phyloP scores from a whole-genome alignment of 2,888 invertebrate genomes.

The Hoplodrina blanda region DNA sequence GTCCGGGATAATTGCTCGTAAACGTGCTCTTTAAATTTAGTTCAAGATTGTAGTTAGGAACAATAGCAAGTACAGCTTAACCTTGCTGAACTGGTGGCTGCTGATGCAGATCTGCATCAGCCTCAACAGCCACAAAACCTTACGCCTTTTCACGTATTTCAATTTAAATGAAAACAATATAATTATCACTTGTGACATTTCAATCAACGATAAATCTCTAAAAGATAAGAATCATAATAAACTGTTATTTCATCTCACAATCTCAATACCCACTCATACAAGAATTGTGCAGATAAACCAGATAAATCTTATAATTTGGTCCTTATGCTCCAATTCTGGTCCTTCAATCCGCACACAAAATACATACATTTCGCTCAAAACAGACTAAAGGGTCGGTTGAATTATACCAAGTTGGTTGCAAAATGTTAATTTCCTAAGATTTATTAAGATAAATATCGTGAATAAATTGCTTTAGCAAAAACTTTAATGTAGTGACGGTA shows the following conservation, averaged over 20 bases:
- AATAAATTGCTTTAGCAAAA: constrained; percentile 60
- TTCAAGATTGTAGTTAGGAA: not conserved
- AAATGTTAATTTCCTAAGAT: constrained; percentile 64
- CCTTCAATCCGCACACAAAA: constrained; percentile 24
- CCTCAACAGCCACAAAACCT: not conserved
- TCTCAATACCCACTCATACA: constrained; percentile 48
- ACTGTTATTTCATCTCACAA: constrained; percentile 32
- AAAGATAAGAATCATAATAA: constrained; percentile 49
- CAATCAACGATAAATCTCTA: constrained; percentile 56
- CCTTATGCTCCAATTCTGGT: constrained; percentile 5
- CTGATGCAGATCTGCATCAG: not conserved
- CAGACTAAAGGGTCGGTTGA: constrained; percentile 41
- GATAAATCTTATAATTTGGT: constrained; percentile 27
- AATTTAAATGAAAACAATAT: constrained; percentile 31
- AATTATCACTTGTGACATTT: constrained; percentile 46
- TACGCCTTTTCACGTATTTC: constrained; percentile 10
- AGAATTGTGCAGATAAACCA: constrained; percentile 30
- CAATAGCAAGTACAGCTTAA: constrained; percentile 18
- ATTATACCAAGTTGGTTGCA: constrained; percentile 53
- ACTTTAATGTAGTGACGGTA: constrained; percentile 26
- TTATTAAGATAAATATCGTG: constrained; percentile 59
- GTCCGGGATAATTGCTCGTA: too few species aligned
- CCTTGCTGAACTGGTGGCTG: not conserved
- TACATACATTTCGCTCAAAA: constrained; percentile 58
- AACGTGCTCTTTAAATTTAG: not conserved